A percentile compares a stretch with the other conserved stretches of the same genome.
Conservation (phyloP, 2,888 invertebrate species). For the Nemapogon koenigi region DNA sequence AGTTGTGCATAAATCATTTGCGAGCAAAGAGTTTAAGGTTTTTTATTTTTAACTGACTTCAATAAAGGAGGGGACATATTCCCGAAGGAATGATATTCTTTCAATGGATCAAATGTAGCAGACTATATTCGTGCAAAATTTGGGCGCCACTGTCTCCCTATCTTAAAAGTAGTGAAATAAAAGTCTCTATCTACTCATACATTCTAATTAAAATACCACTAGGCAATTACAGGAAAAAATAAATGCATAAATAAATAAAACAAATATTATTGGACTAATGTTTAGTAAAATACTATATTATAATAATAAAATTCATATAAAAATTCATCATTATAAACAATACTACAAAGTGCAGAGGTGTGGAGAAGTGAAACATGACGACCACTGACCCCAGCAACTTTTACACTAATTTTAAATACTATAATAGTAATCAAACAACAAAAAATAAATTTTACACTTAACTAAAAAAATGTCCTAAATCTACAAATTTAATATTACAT, state of each 20-base stretch:
- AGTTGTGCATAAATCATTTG: too few relatives aligned
- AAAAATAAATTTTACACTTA: constrained; percentile 14
- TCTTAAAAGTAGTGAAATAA: too few relatives aligned
- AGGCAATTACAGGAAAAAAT: too few relatives aligned
- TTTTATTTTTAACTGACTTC: too few relatives aligned
- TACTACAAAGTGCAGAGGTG: constrained; percentile 26
- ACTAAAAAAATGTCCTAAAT: constrained; percentile 17
- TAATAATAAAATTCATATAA: constrained; percentile 64
- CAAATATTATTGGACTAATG: constrained; percentile 63
- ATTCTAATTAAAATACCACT: too few relatives aligned
- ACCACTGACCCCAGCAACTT: background rate
- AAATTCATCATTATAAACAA: constrained; percentile 60
- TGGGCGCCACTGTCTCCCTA: too few relatives aligned
- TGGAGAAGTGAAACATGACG: constrained; percentile 11
- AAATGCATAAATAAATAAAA: constrained; percentile 39
- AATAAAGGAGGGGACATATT: too few relatives aligned
- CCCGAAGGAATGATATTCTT: too few relatives aligned
- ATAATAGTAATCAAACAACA: constrained; percentile 18
- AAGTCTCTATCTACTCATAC: too few relatives aligned
- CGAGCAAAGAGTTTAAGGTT: too few relatives aligned
- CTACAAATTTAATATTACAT: constrained; percentile 21
- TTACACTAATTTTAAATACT: constrained; percentile 5
- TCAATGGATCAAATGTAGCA: too few relatives aligned
- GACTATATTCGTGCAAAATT: too few relatives aligned
- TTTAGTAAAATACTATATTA: constrained; percentile 62